Evolutionary conservation across 2,888 invertebrate species (phyloP).

Genomic region (Hydroisotoma schaefferi): DNA sequence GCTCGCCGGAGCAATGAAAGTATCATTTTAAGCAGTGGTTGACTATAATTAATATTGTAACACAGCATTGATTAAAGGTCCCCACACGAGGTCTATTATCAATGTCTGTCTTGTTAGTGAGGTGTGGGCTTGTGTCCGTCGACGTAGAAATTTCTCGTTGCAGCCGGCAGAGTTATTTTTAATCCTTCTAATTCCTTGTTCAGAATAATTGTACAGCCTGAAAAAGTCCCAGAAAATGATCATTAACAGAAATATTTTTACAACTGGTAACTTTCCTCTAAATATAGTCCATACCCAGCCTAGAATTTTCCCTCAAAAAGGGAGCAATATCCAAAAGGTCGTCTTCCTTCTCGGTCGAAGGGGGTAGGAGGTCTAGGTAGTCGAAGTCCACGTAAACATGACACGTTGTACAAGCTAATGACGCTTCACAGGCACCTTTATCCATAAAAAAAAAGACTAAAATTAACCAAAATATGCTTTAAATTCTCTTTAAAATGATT

Average conservation of each 20-base stretch:
- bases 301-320: slow-evolving; percentile 88
- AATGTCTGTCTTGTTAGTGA: slow-evolving; percentile 59
- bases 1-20: no score
- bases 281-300: slow-evolving; percentile 29
- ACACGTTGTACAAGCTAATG: slow-evolving; percentile 95
- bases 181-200: slow-evolving; percentile 85
- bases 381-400: slow-evolving; percentile 86
- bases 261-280: background rate
- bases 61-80: no score
- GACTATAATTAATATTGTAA: no score
- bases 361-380: slow-evolving; percentile 68
- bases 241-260: background rate
- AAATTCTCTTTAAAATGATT: no score
- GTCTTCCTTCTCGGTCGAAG: slow-evolving; percentile 88
- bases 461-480: no score
- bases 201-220: slow-evolving; percentile 85
- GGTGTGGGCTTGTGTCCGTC: slow-evolving; percentile 95
- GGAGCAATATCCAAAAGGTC: slow-evolving; percentile 96
- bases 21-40: no score
- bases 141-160: slow-evolving; percentile 94
- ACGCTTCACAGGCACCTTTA: slow-evolving; percentile 95
- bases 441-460: no score
- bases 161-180: slow-evolving; percentile 73
- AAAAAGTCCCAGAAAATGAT: background rate
- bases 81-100: no score